Evolutionary conservation across 2,113 vertebrate genomes (phyloP).

Genomic region (Anarrhichthys ocellatus): DNA sequence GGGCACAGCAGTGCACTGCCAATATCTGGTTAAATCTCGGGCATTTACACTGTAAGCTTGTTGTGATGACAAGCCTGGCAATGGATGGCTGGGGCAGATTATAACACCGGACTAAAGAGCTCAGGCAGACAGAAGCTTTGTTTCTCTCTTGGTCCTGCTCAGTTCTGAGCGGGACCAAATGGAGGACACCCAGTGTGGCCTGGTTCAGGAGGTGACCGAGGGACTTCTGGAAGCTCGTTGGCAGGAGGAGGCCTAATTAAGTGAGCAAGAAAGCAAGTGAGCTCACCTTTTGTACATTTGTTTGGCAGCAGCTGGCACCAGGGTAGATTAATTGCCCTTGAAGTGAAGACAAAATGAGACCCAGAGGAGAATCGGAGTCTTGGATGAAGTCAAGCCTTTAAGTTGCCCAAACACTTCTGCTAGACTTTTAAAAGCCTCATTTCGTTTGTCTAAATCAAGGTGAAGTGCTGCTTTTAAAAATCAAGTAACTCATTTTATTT

Average conservation of each 20-base stretch:
- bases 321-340: constrained; percentile 56
- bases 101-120: constrained; percentile 64
- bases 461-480: constrained; percentile 11
- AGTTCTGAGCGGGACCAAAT: constrained; percentile 21
- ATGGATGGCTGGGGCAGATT: constrained; percentile 52
- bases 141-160: constrained; percentile 39
- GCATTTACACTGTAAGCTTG: constrained; percentile 68
- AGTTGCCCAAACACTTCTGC: constrained; percentile 21
- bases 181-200: constrained; percentile 35
- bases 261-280: constrained; percentile 49
- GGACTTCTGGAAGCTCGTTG: constrained; percentile 50
- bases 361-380: constrained; percentile 37
- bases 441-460: constrained; percentile 30
- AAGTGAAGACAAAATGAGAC: constrained; percentile 51
- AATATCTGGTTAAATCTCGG: constrained; percentile 62
- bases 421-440: constrained; percentile 1
- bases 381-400: constrained; percentile 28
- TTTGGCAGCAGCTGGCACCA: constrained; percentile 54
- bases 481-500: constrained; percentile 1
- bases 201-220: constrained; percentile 33
- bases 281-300: constrained; percentile 66
- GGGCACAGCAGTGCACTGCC: constrained; percentile 43
- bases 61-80: constrained; percentile 69
- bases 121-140: constrained; percentile 48
- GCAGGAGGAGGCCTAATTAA: constrained; percentile 56